Evolutionary conservation across 2,797 vertebrate genomes (phyloP).

Genomic region (Prunella strophiata): DNA sequence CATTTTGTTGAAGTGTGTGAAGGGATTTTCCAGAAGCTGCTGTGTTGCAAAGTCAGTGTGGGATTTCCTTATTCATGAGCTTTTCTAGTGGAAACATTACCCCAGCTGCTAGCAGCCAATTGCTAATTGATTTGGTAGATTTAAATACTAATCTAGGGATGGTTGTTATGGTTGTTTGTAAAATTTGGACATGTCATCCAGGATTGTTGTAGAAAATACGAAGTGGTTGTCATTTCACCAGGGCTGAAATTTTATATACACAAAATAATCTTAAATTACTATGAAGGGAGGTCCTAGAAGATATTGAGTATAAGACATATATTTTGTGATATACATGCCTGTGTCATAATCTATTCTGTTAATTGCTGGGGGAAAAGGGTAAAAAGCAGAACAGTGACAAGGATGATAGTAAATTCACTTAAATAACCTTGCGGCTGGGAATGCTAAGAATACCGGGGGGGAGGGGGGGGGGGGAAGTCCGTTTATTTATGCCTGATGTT

Average conservation of each 20-base stretch:
- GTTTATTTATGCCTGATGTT: not conserved
- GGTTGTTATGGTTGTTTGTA: not conserved
- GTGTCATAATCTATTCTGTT: not conserved
- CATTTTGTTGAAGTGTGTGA: not conserved
- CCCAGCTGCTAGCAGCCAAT: not conserved
- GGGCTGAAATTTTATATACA: not conserved
- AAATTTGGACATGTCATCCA: not conserved
- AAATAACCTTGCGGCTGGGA: not conserved
- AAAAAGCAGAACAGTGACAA: not conserved
- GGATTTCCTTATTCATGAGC: not conserved
- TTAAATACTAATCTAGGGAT: not conserved
- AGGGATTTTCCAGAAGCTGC: not conserved
- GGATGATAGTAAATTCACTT: not conserved
- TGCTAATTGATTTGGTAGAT: not conserved
- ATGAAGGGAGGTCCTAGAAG: not conserved
- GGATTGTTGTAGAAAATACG: not conserved
- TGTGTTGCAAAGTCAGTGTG: not conserved
- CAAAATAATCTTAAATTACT: not conserved
- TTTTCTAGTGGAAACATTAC: not conserved
- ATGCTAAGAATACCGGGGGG: not conserved
- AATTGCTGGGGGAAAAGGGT: not conserved
- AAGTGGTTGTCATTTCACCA: not conserved
- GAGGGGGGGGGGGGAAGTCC: rapidly evolving
- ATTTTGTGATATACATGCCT: not conserved
- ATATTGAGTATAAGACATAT: not conserved